Base-by-base conservation (phyloP, 2,113 vertebrate species). In the Tinamus guttatus region DNA sequence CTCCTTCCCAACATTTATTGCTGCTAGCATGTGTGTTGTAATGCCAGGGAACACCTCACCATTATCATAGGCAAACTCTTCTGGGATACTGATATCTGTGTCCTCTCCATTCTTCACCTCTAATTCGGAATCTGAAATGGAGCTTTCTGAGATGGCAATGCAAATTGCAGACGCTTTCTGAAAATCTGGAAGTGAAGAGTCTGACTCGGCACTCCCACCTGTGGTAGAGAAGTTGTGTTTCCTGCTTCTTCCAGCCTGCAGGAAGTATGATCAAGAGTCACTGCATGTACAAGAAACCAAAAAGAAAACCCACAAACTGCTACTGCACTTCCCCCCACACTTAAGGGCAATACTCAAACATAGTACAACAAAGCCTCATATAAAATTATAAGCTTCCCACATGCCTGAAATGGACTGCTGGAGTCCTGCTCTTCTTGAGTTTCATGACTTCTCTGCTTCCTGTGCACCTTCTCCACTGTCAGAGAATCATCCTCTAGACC, bases 101-200 rank as follows among this genome's bases (percentile, higher is more conserved):
- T 93, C 96, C 10, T 94, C 89, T 40, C 51, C 41, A 3, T 56
- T 74, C 13, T 93, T 81, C 6, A 94, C 63, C n/a, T 96, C 96
- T 34, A 67, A 73, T 41, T 96, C 94, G 0, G 81, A 94, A 14
- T 86, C 92, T 40, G 97, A 97, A 49, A 17, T 3, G 2, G 97
- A 97, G 67, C 95, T 97, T 81, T 89, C 81, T 0, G 52, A 97
- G n/a, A 97, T 54, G 25, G 94, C 83, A 5, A 96, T 82, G 56
- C 92, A 58, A 71, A 91, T 45, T 4, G 98, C 98, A 13, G 96
- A 92, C 13, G 64, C 98, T 28, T 96, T 96, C 58, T 94, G 98
- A 86, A 98, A 98, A 71, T 95, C 97, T 64, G 69, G 68, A 43
- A 94, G 90, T 10, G 95, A 97, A 19, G 87, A 73, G 13, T 69